Conservation (phyloP, 2,113 vertebrate species). For the Cheilinus undulatus region DNA sequence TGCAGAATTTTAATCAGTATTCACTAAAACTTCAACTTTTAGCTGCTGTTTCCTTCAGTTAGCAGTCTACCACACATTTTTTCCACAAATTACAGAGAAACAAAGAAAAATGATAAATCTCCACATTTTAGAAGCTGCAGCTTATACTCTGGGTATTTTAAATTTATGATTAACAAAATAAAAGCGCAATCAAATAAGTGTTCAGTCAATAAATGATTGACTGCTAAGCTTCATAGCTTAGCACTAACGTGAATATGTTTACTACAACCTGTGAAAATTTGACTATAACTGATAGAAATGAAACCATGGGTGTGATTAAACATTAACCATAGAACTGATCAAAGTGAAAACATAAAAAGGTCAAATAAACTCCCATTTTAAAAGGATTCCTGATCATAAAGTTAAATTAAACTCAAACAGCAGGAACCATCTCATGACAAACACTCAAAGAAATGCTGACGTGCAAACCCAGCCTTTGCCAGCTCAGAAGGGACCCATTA, state of each 20-base stretch:
- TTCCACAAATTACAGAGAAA: neutral
- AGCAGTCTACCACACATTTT: too few relatives aligned
- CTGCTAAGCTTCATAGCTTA: too few relatives aligned
- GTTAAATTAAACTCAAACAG: neutral
- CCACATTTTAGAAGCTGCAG: neutral
- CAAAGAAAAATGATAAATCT: neutral
- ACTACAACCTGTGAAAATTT: neutral
- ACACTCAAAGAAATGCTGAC: slow-evolving; percentile 15
- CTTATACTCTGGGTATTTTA: neutral
- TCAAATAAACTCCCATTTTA: slow-evolving; percentile 1
- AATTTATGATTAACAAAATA: neutral
- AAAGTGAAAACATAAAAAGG: neutral
- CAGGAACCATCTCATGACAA: neutral
- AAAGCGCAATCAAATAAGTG: too few relatives aligned
- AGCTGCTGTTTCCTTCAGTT: too few relatives aligned
- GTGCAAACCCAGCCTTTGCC: slow-evolving; percentile 1
- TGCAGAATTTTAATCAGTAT: too few relatives aligned
- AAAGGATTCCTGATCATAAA: slow-evolving; percentile 12
- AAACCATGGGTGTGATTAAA: neutral
- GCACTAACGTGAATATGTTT: neutral
- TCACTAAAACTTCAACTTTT: too few relatives aligned
- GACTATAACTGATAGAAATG: neutral
- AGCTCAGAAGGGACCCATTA: slow-evolving; percentile 32
- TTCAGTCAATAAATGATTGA: neutral
- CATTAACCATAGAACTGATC: too few relatives aligned